Conservation (phyloP, 2,113 vertebrate genomes). For the Pangasianodon hypophthalmus region DNA sequence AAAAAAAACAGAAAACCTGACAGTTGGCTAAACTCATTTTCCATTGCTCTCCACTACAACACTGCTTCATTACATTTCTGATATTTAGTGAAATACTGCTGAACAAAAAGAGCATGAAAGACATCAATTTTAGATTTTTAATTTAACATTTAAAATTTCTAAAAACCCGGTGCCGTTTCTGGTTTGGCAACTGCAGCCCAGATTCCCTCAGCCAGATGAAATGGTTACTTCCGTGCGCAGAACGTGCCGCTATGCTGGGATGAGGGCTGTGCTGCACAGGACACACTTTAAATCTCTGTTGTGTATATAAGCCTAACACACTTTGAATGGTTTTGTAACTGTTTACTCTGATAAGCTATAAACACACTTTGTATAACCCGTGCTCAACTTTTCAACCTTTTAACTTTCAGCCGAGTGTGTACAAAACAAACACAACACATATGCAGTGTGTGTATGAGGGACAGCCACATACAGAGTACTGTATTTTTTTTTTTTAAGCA, state of each 20-base stretch:
- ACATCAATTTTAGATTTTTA: not conserved
- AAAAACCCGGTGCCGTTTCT: not conserved
- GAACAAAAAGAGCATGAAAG: not conserved
- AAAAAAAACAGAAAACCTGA: not conserved
- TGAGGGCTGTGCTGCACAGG: not conserved
- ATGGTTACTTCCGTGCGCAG: not conserved
- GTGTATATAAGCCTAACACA: not conserved
- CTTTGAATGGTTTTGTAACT: conserved; percentile 3
- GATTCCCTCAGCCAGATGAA: not conserved
- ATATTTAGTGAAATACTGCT: not conserved
- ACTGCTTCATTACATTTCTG: not conserved
- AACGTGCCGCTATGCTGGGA: not conserved
- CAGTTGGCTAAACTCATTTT: conserved; percentile 20
- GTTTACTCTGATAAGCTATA: conserved; percentile 46
- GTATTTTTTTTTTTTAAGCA: not conserved
- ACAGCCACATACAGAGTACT: not conserved
- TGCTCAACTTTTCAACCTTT: conserved; percentile 13
- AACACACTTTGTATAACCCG: not conserved
- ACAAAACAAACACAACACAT: not conserved
- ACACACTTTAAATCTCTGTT: conserved; percentile 9
- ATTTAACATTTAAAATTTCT: not conserved
- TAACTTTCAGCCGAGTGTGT: not conserved
- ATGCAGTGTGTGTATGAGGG: not conserved
- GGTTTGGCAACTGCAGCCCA: not conserved
- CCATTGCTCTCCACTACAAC: not conserved